These are phyloP conservation scores for Protonibea diacanthus DNA, from an alignment of 2,797 vertebrate genomes.

Conservation along the genomic window DNA sequence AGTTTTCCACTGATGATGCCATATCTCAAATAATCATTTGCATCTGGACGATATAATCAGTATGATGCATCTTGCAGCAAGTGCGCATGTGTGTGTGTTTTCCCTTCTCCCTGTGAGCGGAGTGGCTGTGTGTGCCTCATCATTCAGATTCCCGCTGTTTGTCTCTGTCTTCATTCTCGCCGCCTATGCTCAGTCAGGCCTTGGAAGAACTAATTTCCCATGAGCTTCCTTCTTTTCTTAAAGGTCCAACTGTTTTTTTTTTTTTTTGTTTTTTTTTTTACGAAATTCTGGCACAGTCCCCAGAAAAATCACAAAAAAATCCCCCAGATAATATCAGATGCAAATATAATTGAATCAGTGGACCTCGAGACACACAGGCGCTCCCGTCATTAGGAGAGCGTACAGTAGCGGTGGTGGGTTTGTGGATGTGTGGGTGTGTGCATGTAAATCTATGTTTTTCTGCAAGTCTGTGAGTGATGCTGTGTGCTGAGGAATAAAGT, in stretches of 20 bases:
- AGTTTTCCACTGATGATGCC: constrained; percentile 36
- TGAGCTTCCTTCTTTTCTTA: constrained; percentile 67
- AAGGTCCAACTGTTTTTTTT: constrained; percentile 40
- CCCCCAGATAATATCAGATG: constrained; percentile 63
- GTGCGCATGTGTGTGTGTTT: constrained; percentile 21
- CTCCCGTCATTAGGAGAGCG: constrained; percentile 44
- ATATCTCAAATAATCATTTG: constrained; percentile 54
- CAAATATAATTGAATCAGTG: constrained; percentile 73
- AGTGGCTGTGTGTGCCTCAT: constrained; percentile 21
- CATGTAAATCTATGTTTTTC: not conserved
- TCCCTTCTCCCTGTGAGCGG: not conserved
- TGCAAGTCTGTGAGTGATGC: not conserved
- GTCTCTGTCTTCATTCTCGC: constrained; percentile 41
- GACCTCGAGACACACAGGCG: constrained; percentile 42
- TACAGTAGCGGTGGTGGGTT: constrained; percentile 20
- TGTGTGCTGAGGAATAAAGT: constrained; percentile 1
- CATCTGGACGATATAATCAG: constrained; percentile 59
- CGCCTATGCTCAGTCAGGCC: constrained; percentile 67
- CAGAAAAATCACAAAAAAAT: constrained; percentile 44
- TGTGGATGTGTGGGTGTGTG: not conserved
- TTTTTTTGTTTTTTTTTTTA: not conserved
- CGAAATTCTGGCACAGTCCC: constrained; percentile 31
- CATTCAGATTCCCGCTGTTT: constrained; percentile 48
- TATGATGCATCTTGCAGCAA: constrained; percentile 32
- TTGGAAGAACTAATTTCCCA: constrained; percentile 80